phyloP scores from a whole-genome alignment of 2,797 vertebrate genomes.

The Acanthis flammea region DNA sequence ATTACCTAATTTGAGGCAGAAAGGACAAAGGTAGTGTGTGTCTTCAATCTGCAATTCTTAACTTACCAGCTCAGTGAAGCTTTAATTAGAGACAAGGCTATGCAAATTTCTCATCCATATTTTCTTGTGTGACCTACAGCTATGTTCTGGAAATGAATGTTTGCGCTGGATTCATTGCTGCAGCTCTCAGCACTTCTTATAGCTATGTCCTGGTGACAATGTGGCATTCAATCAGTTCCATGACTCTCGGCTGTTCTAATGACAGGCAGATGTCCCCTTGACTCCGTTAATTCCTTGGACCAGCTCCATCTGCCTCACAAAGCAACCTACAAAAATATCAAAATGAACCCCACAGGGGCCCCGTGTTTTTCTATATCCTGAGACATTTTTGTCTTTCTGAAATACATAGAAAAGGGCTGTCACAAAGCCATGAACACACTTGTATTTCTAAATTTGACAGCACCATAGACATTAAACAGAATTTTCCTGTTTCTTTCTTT shows the following conservation, averaged over 20 bases:
- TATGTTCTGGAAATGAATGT: constrained; percentile 2
- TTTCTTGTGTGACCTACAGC: neutral
- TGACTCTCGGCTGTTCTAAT: neutral
- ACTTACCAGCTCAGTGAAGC: neutral
- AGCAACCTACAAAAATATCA: neutral
- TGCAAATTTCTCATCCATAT: constrained; percentile 4
- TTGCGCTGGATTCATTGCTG: constrained; percentile 15
- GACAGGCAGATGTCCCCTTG: neutral
- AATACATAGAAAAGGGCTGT: neutral
- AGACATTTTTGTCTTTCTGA: neutral
- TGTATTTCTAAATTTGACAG: neutral
- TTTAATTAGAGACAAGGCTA: neutral
- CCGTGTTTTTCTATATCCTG: neutral
- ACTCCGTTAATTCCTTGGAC: neutral
- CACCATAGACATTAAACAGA: neutral
- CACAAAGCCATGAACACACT: neutral
- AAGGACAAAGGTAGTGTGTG: neutral
- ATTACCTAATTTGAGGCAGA: neutral
- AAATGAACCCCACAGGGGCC: neutral
- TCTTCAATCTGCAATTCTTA: neutral
- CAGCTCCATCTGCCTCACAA: neutral
- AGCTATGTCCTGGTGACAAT: neutral
- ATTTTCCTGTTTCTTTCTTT: neutral
- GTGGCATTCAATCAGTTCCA: neutral
- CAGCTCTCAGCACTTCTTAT: constrained; percentile 34